Evolutionary conservation across 2,113 vertebrate species (phyloP).

Genomic region (Pterocles orientalis): DNA sequence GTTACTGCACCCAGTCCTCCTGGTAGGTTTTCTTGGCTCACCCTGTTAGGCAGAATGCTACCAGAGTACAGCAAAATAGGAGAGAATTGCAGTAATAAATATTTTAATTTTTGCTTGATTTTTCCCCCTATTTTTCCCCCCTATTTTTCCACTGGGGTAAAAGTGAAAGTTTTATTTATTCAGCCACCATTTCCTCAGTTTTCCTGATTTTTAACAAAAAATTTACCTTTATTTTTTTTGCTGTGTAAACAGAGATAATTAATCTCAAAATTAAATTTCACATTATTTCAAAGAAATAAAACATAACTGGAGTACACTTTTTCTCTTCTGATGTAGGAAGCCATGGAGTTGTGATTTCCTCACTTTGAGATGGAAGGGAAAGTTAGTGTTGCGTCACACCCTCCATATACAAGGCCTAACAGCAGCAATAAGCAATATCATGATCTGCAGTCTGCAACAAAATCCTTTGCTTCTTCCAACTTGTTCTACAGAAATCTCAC

Average conservation of each 20-base stretch:
- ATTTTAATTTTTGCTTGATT: background rate
- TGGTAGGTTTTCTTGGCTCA: background rate
- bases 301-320: background rate
- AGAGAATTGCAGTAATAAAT: background rate
- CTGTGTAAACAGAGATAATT: background rate
- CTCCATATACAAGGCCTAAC: background rate
- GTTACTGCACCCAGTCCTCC: background rate
- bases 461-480: background rate
- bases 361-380: background rate
- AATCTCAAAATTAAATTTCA: background rate
- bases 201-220: background rate
- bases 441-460: background rate
- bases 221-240: background rate
- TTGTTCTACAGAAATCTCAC: background rate
- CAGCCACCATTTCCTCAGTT: background rate
- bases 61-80: background rate
- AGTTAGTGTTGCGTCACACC: background rate
- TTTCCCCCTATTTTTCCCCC: background rate
- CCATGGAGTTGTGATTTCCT: background rate
- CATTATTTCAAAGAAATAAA: background rate
- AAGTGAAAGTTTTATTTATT: background rate
- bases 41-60: background rate
- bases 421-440: background rate
- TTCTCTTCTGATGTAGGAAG: background rate
- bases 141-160: background rate